A percentile compares a stretch with the other conserved stretches of the same genome.
Evolutionary conservation across 2,113 vertebrate genomes (phyloP).

Genomic region (Cyprinodon variegatus): DNA sequence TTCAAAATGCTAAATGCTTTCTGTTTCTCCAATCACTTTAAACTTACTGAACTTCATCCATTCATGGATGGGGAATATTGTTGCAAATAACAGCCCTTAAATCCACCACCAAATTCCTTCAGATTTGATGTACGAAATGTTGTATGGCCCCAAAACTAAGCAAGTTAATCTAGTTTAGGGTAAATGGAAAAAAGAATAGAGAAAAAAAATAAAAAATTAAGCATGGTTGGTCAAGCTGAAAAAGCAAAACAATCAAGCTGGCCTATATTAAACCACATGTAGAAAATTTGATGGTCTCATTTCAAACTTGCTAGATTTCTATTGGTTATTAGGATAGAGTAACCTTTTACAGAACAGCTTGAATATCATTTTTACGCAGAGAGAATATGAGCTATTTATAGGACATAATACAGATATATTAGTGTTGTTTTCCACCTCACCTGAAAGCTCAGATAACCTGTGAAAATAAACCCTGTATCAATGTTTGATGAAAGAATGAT

Average conservation of each 20-base stretch:
- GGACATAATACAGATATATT: background rate
- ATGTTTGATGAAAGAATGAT: background rate
- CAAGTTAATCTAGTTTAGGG: constrained; percentile 14
- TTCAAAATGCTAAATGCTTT: background rate
- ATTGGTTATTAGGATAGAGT: background rate
- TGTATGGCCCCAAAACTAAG: constrained; percentile 15
- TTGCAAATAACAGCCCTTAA: constrained; percentile 33
- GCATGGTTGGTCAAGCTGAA: constrained; percentile 11
- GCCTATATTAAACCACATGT: background rate
- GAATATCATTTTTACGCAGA: background rate
- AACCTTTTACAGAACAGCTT: background rate
- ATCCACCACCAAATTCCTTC: constrained; percentile 30
- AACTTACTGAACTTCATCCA: background rate
- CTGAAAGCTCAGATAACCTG: background rate
- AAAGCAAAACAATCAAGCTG: constrained; percentile 1
- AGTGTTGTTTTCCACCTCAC: background rate
- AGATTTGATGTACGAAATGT: constrained; percentile 7
- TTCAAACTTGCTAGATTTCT: background rate
- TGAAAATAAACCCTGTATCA: background rate
- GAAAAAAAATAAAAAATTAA: no score
- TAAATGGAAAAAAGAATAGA: background rate
- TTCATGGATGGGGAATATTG: constrained; percentile 28
- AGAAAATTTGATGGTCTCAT: no score
- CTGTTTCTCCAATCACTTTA: constrained; percentile 1
- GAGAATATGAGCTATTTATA: background rate